Percentiles rank a stretch among this genome's conserved stretches.
Conservation (phyloP, 2,113 vertebrate species). For the Tympanuchus pallidicinctus region DNA sequence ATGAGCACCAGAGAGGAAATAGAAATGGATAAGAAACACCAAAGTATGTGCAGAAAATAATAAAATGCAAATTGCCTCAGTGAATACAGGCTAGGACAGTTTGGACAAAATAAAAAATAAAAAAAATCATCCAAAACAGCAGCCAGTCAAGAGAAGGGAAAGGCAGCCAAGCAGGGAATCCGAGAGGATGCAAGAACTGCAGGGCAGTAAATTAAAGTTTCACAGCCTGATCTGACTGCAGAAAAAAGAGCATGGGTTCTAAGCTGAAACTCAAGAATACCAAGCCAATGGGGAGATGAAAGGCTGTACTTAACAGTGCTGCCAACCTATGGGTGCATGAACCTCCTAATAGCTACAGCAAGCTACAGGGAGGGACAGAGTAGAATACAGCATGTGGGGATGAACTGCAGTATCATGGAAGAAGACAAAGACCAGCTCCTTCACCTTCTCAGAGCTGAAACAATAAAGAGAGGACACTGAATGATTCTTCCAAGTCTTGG, state of each 20-base stretch:
- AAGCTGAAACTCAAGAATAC: neutral
- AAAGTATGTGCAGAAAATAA: neutral
- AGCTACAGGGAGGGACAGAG: neutral
- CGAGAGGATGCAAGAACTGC: neutral
- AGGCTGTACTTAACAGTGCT: neutral
- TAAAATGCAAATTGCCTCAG: neutral
- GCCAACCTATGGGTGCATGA: neutral
- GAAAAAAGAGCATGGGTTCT: neutral
- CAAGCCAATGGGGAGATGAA: neutral
- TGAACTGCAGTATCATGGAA: neutral
- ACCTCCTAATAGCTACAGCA: neutral
- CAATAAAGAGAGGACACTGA: no score
- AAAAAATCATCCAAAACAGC: neutral
- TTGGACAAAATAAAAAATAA: neutral
- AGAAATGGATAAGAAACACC: neutral
- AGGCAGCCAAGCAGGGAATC: neutral
- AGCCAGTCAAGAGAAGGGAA: neutral
- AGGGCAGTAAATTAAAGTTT: constrained; percentile 6
- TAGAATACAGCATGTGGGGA: accelerated
- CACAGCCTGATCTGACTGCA: neutral
- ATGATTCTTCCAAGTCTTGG: neutral
- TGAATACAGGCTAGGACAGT: neutral
- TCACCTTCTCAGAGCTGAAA: neutral
- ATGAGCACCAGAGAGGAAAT: neutral
- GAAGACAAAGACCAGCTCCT: neutral